Evolutionary conservation across 2,797 vertebrate genomes (phyloP).

Genomic region (Lagorchestes hirsutus): DNA sequence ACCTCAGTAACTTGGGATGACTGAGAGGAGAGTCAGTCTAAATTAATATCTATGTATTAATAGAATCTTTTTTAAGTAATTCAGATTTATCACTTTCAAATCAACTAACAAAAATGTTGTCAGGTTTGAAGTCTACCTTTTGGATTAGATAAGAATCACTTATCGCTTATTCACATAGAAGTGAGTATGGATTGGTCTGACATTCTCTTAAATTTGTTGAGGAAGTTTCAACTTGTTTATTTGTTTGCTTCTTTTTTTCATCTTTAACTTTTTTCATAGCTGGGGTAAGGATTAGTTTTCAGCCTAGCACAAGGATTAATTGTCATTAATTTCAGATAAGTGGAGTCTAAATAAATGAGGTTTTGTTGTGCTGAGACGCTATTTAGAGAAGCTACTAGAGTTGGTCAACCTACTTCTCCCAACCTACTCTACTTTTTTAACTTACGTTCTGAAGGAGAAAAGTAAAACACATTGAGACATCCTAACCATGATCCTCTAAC

Average conservation of each 20-base stretch:
- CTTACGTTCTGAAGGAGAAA: neutral
- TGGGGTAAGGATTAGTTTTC: neutral
- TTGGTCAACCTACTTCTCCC: neutral
- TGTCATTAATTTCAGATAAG: neutral
- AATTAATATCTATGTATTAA: neutral
- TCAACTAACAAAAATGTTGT: neutral
- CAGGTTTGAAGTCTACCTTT: neutral
- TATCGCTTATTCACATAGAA: neutral
- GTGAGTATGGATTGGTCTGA: neutral
- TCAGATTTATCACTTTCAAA: neutral
- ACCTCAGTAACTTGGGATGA: neutral
- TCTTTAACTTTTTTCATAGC: neutral
- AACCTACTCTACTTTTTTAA: neutral
- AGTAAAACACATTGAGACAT: neutral
- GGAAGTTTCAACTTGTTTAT: neutral
- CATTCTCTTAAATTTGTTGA: neutral
- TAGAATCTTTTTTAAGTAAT: neutral
- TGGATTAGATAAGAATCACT: neutral
- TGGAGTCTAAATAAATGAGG: neutral
- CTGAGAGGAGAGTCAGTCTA: neutral
- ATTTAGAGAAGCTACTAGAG: neutral
- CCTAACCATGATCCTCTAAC: neutral
- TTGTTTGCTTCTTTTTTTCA: neutral
- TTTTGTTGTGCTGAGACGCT: constrained; percentile 7
- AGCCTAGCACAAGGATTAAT: neutral